phyloP scores from a whole-genome alignment of 2,113 vertebrate genomes.

The Ceyx cyanopectus region DNA sequence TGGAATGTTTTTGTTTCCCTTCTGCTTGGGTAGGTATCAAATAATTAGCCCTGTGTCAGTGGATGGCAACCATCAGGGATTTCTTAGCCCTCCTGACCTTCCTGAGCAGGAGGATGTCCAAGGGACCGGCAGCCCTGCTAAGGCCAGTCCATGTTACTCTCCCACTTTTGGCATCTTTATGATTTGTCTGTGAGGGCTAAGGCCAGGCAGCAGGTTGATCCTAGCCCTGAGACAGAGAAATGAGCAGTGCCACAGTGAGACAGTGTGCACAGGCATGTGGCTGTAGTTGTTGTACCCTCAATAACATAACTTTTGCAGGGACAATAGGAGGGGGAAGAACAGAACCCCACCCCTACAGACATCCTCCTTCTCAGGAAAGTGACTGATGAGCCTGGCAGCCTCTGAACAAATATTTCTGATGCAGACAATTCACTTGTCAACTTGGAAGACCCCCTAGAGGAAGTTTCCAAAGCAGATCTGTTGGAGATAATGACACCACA shows the following conservation, averaged over 20 bases:
- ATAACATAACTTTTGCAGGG: neutral
- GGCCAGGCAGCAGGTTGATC: neutral
- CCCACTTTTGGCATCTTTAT: rapidly evolving
- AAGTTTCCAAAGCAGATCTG: constrained; percentile 62
- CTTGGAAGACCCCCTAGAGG: constrained; percentile 32
- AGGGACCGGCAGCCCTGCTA: neutral
- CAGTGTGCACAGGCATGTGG: neutral
- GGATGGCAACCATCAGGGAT: neutral
- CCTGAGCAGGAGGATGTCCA: neutral
- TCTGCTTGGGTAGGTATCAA: neutral
- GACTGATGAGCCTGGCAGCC: constrained; percentile 61
- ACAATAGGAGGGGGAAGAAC: neutral
- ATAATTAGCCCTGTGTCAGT: neutral
- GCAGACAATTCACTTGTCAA: constrained; percentile 52
- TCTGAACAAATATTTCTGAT: constrained; percentile 68
- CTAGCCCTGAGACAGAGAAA: neutral
- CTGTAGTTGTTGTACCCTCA: neutral
- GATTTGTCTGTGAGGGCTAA: neutral
- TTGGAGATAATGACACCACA: constrained; percentile 10
- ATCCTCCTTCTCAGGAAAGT: neutral
- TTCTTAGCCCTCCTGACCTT: neutral
- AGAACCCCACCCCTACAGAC: neutral
- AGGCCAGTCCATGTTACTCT: neutral
- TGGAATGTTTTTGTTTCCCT: neutral
- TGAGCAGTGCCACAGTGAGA: neutral